These are phyloP conservation scores for Tarsius wallacei DNA, from an alignment of 2,797 vertebrate species.

Conservation along the genomic window DNA sequence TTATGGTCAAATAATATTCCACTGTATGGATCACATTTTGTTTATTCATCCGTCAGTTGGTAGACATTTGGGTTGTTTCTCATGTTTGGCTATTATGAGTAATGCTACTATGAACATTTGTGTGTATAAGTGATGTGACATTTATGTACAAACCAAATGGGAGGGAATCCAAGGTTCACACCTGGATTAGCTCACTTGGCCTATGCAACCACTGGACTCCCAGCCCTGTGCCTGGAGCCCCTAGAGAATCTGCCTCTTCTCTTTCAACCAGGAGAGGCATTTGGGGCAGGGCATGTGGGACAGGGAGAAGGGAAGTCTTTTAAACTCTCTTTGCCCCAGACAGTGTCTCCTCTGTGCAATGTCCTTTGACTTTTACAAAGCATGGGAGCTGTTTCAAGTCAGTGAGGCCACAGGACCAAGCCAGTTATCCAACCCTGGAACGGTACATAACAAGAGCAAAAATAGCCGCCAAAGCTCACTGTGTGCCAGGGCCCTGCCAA, in stretches of 20 bases:
- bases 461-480: conserved; percentile 22
- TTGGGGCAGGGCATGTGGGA: not conserved
- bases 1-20: too few relatives aligned
- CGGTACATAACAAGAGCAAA: conserved; percentile 14
- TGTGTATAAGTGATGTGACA: too few relatives aligned
- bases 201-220: not conserved
- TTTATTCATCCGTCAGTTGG: too few relatives aligned
- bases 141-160: too few relatives aligned
- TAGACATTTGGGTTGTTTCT: too few relatives aligned
- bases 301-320: not conserved
- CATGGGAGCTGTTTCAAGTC: not conserved
- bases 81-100: too few relatives aligned
- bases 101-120: too few relatives aligned
- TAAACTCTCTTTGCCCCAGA: not conserved
- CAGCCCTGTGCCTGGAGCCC: not conserved
- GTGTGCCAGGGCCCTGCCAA: conserved; percentile 34
- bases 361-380: conserved; percentile 56
- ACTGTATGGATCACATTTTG: too few relatives aligned
- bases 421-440: conserved; percentile 22
- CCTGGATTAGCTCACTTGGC: not conserved
- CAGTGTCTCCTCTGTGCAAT: not conserved
- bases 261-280: not conserved
- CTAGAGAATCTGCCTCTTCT: not conserved
- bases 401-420: not conserved
- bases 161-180: too few relatives aligned